These are phyloP conservation scores for Rhyacophila brunnea DNA, from an alignment of 1,140 invertebrate species.

Conservation along the genomic window DNA sequence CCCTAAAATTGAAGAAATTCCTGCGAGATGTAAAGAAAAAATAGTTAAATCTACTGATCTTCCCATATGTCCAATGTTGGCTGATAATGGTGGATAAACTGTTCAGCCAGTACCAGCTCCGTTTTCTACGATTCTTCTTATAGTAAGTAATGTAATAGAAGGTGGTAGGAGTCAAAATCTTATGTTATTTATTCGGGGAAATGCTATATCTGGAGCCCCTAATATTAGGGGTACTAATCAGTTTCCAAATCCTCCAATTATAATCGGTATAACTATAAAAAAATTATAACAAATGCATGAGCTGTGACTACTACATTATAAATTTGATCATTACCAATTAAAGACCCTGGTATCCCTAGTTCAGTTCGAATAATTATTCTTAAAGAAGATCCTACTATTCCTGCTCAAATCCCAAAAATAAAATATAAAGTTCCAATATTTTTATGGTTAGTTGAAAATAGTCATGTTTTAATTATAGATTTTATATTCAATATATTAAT, in stretches of 20 bases:
- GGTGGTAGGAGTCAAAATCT: constrained; percentile 71
- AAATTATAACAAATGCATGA: constrained; percentile 78
- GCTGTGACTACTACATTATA: constrained; percentile 72
- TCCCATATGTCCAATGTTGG: constrained; percentile 55
- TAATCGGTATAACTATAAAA: constrained; percentile 77
- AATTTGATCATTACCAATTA: constrained; percentile 67
- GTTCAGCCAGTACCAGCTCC: constrained; percentile 68
- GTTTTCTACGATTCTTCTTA: constrained; percentile 57
- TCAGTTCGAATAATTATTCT: constrained; percentile 68
- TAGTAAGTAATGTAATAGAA: constrained; percentile 59
- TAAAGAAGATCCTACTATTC: constrained; percentile 63
- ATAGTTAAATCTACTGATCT: constrained; percentile 66
- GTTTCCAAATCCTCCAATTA: constrained; percentile 79
- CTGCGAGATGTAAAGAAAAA: constrained; percentile 66
- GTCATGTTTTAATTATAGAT: too few relatives aligned
- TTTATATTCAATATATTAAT: too few relatives aligned
- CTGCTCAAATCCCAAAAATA: constrained; percentile 66
- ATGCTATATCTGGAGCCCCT: constrained; percentile 70
- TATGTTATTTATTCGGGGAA: constrained; percentile 76
- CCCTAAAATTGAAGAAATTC: constrained; percentile 66
- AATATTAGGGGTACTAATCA: constrained; percentile 73
- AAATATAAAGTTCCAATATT: constrained; percentile 76
- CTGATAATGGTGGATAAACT: constrained; percentile 65
- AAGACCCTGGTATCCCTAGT: constrained; percentile 58
- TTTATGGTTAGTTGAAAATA: constrained; percentile 74